A percentile compares a stretch with the other conserved stretches of the same genome.
Evolutionary conservation across 2,113 vertebrate species (phyloP).

Genomic region (Labeo rohita): DNA sequence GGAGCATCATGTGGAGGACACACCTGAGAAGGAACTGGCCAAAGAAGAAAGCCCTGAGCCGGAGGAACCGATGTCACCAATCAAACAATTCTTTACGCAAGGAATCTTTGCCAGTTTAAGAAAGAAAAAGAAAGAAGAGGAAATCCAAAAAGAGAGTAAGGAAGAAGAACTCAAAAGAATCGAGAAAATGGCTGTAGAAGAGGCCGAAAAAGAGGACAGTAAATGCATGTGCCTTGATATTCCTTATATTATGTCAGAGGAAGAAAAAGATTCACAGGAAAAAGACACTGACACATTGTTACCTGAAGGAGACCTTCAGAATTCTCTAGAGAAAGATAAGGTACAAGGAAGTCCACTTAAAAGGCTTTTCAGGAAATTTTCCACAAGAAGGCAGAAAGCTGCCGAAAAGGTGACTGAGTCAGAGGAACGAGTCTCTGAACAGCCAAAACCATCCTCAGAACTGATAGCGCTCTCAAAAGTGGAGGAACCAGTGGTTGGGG

Average conservation of each 20-base stretch:
- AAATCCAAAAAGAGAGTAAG: conserved; percentile 52
- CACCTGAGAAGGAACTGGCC: conserved; percentile 61
- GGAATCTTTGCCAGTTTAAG: conserved; percentile 84
- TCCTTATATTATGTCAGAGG: conserved; percentile 38
- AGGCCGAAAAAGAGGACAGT: conserved; percentile 52
- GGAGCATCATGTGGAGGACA: conserved; percentile 60
- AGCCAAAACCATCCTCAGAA: conserved; percentile 66
- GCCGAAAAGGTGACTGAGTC: conserved; percentile 76
- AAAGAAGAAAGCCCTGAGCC: conserved; percentile 63
- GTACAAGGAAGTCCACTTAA: conserved; percentile 86
- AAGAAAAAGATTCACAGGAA: conserved; percentile 48
- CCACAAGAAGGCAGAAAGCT: conserved; percentile 82
- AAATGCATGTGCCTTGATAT: conserved; percentile 46
- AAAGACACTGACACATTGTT: background rate
- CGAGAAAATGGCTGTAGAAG: conserved; percentile 49
- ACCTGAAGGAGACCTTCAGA: conserved; percentile 76
- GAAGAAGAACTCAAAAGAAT: conserved; percentile 61
- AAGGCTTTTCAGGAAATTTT: conserved; percentile 86
- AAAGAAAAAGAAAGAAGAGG: conserved; percentile 85
- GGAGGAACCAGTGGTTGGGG: conserved; percentile 76
- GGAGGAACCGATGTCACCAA: conserved; percentile 76
- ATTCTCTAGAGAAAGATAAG: conserved; percentile 82
- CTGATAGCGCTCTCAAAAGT: conserved; percentile 54
- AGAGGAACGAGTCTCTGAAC: conserved; percentile 78
- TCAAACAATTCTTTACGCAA: conserved; percentile 88